These are phyloP conservation scores for Galleria mellonella DNA, from an alignment of 1,140 invertebrate species.

Conservation along the genomic window DNA sequence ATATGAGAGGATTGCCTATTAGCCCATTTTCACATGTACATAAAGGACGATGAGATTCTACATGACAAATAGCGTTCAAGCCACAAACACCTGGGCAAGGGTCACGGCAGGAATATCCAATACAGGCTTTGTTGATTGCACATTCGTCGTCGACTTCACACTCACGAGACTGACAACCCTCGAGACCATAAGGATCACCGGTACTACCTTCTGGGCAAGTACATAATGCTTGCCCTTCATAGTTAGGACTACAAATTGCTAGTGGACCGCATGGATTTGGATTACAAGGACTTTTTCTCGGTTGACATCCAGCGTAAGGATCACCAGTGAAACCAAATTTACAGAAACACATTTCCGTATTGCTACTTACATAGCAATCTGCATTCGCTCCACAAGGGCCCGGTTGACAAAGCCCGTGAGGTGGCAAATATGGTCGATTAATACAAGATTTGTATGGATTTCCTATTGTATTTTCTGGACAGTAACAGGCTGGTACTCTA, in stretches of 20 bases:
- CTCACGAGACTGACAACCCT: conserved; percentile 83
- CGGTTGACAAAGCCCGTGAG: conserved; percentile 80
- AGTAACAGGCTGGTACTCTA: conserved; percentile 85
- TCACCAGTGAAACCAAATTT: conserved; percentile 84
- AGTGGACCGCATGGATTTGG: conserved; percentile 88
- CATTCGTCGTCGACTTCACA: conserved; percentile 87
- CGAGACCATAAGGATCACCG: conserved; percentile 83
- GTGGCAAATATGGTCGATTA: conserved; percentile 70
- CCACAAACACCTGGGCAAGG: conserved; percentile 89
- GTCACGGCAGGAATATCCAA: conserved; percentile 84
- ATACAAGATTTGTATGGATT: conserved; percentile 85
- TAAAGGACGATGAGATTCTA: conserved; percentile 84
- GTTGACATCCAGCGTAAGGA: conserved; percentile 82
- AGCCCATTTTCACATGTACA: conserved; percentile 82
- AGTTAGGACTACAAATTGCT: conserved; percentile 80
- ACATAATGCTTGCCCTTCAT: conserved; percentile 81
- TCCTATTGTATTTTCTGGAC: conserved; percentile 82
- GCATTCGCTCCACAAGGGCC: conserved; percentile 87
- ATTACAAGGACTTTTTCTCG: conserved; percentile 79
- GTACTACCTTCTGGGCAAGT: conserved; percentile 83
- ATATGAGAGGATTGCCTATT: conserved; percentile 83
- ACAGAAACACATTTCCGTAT: conserved; percentile 88
- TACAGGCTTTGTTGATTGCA: conserved; percentile 80
- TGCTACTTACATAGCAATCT: conserved; percentile 85
- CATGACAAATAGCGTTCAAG: conserved; percentile 80